phyloP scores from a whole-genome alignment of 1,140 invertebrate species.

The Octopus sinensis region DNA sequence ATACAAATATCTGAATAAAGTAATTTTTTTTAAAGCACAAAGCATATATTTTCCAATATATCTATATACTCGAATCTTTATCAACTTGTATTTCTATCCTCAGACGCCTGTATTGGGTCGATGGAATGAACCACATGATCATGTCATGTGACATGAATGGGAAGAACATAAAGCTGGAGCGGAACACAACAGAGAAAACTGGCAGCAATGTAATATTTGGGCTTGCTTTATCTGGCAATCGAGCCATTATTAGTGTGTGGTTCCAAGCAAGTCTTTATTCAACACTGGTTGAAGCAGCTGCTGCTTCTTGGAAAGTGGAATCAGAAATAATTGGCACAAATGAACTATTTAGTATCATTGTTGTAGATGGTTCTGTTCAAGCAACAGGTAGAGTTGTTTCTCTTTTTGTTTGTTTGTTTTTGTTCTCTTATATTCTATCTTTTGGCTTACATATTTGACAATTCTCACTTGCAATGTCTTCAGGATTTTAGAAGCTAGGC shows the following conservation, averaged over 20 bases:
- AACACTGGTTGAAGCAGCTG: slow-evolving; percentile 29
- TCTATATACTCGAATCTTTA: too few species aligned
- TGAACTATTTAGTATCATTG: slow-evolving; percentile 38
- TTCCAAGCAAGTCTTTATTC: slow-evolving; percentile 33
- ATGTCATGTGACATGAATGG: slow-evolving; percentile 39
- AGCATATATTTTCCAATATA: too few species aligned
- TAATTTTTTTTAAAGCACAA: too few species aligned
- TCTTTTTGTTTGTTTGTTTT: not conserved
- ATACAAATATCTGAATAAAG: too few species aligned
- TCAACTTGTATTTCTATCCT: slow-evolving; percentile 12
- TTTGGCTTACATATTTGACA: too few species aligned
- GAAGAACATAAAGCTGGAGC: slow-evolving; percentile 31
- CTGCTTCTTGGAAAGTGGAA: slow-evolving; percentile 32
- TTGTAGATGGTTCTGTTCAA: slow-evolving; percentile 34
- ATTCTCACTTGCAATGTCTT: too few species aligned
- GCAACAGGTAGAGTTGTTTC: slow-evolving; percentile 29
- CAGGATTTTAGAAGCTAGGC: too few species aligned
- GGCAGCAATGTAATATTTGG: slow-evolving; percentile 33
- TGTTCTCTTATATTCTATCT: not conserved
- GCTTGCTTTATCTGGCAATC: slow-evolving; percentile 40
- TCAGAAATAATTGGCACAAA: slow-evolving; percentile 21
- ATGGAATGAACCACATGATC: slow-evolving; percentile 31
- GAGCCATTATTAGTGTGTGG: slow-evolving; percentile 36
- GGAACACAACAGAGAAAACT: slow-evolving; percentile 24
- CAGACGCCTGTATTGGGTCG: slow-evolving; percentile 42